Evolutionary conservation across 2,888 invertebrate species (phyloP).

Genomic region (Hypselothyrea guttata): DNA sequence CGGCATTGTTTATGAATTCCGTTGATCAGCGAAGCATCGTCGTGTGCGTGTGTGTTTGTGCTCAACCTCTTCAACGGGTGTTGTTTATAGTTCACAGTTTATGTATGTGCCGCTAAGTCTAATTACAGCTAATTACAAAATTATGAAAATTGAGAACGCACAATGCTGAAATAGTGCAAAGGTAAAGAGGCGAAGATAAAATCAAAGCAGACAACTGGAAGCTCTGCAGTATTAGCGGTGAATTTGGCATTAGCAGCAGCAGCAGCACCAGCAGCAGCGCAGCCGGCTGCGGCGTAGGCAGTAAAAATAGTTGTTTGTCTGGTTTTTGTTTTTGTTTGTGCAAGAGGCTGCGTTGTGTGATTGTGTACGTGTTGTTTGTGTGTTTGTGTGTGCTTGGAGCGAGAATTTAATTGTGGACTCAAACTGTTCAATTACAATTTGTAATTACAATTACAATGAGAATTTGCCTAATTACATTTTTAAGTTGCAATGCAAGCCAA

Average conservation of each 20-base stretch:
- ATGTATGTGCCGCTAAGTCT: conserved; percentile 58
- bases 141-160: conserved; percentile 33
- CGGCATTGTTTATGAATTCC: conserved; percentile 54
- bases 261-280: conserved; percentile 44
- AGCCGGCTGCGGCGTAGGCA: conserved; percentile 53
- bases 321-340: conserved; percentile 51
- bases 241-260: conserved; percentile 4
- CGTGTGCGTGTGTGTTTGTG: conserved; percentile 1
- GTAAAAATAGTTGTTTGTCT: conserved; percentile 58
- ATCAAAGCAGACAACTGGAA: conserved; percentile 22
- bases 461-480: conserved; percentile 71
- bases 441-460: conserved; percentile 61
- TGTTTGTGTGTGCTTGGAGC: conserved; percentile 39
- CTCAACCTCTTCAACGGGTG: conserved; percentile 11
- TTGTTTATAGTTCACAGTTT: conserved; percentile 29
- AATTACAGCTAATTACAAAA: conserved; percentile 35
- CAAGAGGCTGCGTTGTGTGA: conserved; percentile 30
- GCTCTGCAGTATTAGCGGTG: conserved; percentile 51
- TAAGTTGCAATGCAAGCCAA: conserved; percentile 44
- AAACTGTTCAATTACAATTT: conserved; percentile 74
- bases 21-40: background rate
- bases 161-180: conserved; percentile 38
- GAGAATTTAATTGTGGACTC: conserved; percentile 65
- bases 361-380: conserved; percentile 16
- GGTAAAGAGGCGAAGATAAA: conserved; percentile 16